These are phyloP conservation scores for Candidula unifasciata DNA, from an alignment of 2,888 invertebrate species.

Conservation along the genomic window DNA sequence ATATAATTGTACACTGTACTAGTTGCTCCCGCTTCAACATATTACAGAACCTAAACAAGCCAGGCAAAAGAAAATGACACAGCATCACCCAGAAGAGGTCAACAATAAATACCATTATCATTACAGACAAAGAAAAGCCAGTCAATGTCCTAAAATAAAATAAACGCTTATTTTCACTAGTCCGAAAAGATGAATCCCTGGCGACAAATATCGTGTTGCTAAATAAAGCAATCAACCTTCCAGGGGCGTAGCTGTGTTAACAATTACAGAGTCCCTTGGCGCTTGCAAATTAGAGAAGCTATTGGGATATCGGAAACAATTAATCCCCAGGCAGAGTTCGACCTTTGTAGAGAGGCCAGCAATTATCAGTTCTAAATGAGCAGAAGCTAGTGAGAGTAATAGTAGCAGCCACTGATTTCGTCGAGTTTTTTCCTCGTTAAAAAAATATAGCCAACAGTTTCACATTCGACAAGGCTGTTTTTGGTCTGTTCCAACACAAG, in stretches of 20 bases:
- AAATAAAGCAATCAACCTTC: slow-evolving; percentile 55
- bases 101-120: not conserved
- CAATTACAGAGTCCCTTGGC: slow-evolving; percentile 40
- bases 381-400: slow-evolving; percentile 32
- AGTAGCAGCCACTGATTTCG: slow-evolving; percentile 36
- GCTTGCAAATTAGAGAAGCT: slow-evolving; percentile 32
- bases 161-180: slow-evolving; percentile 21
- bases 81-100: not conserved
- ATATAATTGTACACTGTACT: no score
- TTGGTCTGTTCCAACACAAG: not conserved
- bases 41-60: no score
- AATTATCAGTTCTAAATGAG: slow-evolving; percentile 39
- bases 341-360: slow-evolving; percentile 8
- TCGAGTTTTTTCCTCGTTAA: slow-evolving; percentile 21
- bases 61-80: not conserved
- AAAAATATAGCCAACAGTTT: slow-evolving; percentile 39
- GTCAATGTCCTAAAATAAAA: not conserved
- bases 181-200: slow-evolving; percentile 30
- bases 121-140: not conserved
- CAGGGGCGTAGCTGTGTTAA: not conserved
- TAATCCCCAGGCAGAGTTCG: slow-evolving; percentile 6
- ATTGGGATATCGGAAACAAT: slow-evolving; percentile 41
- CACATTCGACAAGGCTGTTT: slow-evolving; percentile 37
- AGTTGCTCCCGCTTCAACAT: no score
- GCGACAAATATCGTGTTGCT: slow-evolving; percentile 58